Conservation (phyloP, 2,888 invertebrate species). For the Venusia cambrica region DNA sequence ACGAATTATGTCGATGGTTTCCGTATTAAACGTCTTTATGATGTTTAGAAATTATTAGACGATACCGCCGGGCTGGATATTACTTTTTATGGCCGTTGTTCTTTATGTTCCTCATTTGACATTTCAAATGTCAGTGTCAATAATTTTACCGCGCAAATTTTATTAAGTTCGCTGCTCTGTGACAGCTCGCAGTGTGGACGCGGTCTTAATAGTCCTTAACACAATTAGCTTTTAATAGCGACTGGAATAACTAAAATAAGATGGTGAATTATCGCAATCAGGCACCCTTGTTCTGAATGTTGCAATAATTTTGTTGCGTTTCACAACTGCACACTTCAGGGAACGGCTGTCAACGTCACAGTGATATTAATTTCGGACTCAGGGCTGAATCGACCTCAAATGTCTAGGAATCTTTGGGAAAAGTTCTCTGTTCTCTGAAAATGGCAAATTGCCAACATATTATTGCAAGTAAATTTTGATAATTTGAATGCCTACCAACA, state of each 20-base stretch:
- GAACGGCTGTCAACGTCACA: slow-evolving; percentile 28
- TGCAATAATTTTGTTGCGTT: slow-evolving; percentile 33
- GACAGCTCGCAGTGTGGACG: slow-evolving; percentile 28
- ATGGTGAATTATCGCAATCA: slow-evolving; percentile 62
- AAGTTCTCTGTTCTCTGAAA: slow-evolving; percentile 9
- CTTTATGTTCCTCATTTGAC: slow-evolving; percentile 14
- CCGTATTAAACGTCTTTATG: slow-evolving; percentile 26
- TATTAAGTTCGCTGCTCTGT: slow-evolving; percentile 16
- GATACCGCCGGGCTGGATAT: slow-evolving; percentile 16
- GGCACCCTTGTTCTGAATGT: slow-evolving; percentile 28
- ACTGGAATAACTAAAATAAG: slow-evolving; percentile 55
- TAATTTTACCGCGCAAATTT: slow-evolving; percentile 16
- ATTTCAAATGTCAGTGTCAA: slow-evolving; percentile 19
- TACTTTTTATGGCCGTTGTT: slow-evolving; percentile 11
- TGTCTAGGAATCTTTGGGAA: slow-evolving; percentile 20
- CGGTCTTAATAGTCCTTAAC: slow-evolving; percentile 52
- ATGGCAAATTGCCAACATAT: slow-evolving; percentile 19
- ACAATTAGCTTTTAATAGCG: slow-evolving; percentile 63
- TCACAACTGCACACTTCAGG: slow-evolving; percentile 30
- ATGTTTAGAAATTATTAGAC: slow-evolving; percentile 29
- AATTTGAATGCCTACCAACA: no score
- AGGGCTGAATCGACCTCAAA: slow-evolving; percentile 27
- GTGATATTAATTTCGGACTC: slow-evolving; percentile 19
- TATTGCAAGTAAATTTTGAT: no score
- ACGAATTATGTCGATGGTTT: slow-evolving; percentile 35